phyloP scores from a whole-genome alignment of 2,113 vertebrate genomes.

The Chloropsis hardwickii region DNA sequence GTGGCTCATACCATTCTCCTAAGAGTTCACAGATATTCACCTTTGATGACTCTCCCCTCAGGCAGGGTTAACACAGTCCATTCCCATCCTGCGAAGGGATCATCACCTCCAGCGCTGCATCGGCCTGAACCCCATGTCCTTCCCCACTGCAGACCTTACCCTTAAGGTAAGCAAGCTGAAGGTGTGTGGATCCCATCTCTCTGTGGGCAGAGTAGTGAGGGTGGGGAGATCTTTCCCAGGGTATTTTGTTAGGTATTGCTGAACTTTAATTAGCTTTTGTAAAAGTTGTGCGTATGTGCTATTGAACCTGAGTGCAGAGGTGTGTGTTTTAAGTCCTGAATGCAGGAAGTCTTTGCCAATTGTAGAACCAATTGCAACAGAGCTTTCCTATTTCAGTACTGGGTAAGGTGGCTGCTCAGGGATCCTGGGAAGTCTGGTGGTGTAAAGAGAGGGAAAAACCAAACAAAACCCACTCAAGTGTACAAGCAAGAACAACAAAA shows the following conservation, averaged over 20 bases:
- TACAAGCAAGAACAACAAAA: neutral
- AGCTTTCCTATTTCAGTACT: neutral
- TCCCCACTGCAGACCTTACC: slow-evolving; percentile 91
- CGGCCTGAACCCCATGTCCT: slow-evolving; percentile 91
- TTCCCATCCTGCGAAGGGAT: slow-evolving; percentile 91
- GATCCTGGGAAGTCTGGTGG: neutral
- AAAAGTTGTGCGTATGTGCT: neutral
- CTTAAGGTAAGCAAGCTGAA: slow-evolving; percentile 84
- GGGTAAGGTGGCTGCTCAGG: neutral
- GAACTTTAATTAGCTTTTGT: neutral
- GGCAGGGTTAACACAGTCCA: slow-evolving; percentile 86
- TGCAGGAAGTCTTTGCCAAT: neutral
- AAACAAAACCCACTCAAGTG: neutral
- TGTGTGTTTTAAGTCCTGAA: neutral
- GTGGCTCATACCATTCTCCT: neutral
- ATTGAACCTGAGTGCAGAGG: fast-evolving
- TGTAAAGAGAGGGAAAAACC: neutral
- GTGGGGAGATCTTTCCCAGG: neutral
- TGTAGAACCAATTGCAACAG: neutral
- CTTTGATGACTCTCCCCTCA: neutral
- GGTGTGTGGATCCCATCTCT: neutral
- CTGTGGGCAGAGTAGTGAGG: neutral
- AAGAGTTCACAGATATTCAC: neutral
- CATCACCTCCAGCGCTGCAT: slow-evolving; percentile 93
- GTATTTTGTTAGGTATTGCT: neutral